Conservation (phyloP, 2,797 vertebrate genomes). For the Rhinella marina region DNA sequence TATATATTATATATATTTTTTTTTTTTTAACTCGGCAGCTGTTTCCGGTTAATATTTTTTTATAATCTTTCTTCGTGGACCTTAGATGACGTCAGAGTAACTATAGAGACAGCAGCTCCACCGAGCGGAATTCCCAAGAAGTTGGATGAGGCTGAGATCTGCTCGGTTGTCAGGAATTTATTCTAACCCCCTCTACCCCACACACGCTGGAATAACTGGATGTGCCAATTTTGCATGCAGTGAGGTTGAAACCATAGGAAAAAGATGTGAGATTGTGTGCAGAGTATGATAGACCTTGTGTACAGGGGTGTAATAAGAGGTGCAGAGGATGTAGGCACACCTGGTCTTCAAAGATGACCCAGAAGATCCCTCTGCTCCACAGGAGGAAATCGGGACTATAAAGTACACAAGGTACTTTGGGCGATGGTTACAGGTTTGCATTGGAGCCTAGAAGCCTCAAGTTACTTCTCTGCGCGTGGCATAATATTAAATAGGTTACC, state of each 20-base stretch:
- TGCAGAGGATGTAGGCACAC: too few relatives aligned
- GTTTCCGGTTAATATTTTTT: slow-evolving; percentile 44
- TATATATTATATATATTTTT: not conserved
- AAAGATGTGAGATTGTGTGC: not conserved
- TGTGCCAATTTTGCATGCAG: too few relatives aligned
- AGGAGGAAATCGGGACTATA: too few relatives aligned
- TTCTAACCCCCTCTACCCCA: not conserved
- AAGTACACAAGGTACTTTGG: too few relatives aligned
- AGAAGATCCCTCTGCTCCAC: too few relatives aligned
- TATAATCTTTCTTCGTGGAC: slow-evolving; percentile 32
- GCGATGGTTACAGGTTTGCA: too few relatives aligned
- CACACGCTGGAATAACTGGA: not conserved
- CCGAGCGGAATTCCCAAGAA: slow-evolving; percentile 11
- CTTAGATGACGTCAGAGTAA: slow-evolving; percentile 45
- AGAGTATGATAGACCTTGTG: not conserved
- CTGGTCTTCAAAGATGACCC: too few relatives aligned
- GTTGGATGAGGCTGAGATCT: not conserved
- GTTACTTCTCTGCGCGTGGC: too few relatives aligned
- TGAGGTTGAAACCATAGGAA: too few relatives aligned
- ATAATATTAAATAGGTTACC: too few relatives aligned
- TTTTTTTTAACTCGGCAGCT: slow-evolving; percentile 32
- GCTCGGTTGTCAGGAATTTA: not conserved
- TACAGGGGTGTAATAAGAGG: too few relatives aligned
- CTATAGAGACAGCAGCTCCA: slow-evolving; percentile 29
- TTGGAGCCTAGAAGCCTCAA: too few relatives aligned